phyloP scores from a whole-genome alignment of 2,113 vertebrate genomes.

The Heliornis fulica region DNA sequence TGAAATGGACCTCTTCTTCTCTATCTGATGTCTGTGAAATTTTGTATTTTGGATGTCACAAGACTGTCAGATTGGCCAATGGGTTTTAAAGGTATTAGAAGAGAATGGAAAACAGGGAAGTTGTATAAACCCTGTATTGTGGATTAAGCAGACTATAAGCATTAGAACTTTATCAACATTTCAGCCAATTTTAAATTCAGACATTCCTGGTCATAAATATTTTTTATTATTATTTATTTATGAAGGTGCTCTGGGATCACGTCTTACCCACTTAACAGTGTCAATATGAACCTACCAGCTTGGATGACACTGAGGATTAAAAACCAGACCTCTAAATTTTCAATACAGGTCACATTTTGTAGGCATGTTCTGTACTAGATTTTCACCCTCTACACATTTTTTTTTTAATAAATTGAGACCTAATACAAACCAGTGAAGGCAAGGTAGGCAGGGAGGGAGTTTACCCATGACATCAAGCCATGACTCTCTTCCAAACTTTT shows the following conservation, averaged over 20 bases:
- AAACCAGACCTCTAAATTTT: not conserved
- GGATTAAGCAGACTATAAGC: not conserved
- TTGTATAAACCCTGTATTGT: not conserved
- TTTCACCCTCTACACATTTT: not conserved
- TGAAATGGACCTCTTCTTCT: not conserved
- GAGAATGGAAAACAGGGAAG: not conserved
- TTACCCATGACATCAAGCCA: no score
- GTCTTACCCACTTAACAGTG: not conserved
- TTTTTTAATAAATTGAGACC: not conserved
- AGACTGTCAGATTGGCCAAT: not conserved
- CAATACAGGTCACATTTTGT: fast-evolving
- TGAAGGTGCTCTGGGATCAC: no score
- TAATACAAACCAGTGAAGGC: no score
- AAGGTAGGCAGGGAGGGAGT: no score
- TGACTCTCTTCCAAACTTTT: no score
- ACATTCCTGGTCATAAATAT: not conserved
- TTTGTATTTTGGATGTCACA: not conserved
- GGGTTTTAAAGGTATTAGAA: not conserved
- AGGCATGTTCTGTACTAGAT: not conserved
- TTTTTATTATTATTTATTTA: not conserved
- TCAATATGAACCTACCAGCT: not conserved
- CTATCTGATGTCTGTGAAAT: not conserved
- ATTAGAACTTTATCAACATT: not conserved
- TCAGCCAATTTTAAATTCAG: not conserved
- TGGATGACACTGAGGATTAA: not conserved